Evolutionary conservation across 2,113 vertebrate species (phyloP), one percentile per base, ranked within the genome.

Genomic region (Mugil cephalus): DNA sequence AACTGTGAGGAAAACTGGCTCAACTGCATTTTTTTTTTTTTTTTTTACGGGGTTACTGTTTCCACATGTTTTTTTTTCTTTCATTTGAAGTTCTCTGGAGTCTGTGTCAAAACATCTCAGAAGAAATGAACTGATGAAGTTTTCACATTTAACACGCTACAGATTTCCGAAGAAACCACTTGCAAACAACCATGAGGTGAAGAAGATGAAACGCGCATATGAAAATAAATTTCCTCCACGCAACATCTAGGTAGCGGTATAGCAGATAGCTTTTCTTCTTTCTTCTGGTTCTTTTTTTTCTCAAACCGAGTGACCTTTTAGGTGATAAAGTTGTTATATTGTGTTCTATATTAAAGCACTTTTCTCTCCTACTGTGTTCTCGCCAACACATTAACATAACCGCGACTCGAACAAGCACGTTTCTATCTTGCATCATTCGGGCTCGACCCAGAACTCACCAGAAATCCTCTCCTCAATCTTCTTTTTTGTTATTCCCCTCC

Each of bases 1-100:
- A 90, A 77, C 71, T 14, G 4, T 77, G 71, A 84, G 10, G 50
- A 75, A 77, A 90, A 67, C 35, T n/a, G 30, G 21, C 79, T 73
- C 68, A 68, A 50, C 30, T 10, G 17, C 21, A 3, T 48, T 11
- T 34, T 40, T 63, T 21, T 36, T n/a, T 10, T 30, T 30, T 51
- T 40, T 35, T 30, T n/a, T n/a, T n/a, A n/a, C 43, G 45, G 13
- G 18, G 52, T 69, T 66, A 15, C 10, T 42, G 8, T 40, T 38
- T 65, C 17, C 18, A 50, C 8, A 6, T 38, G 19, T n/a, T n/a
- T n/a, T n/a, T 36, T 67, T 59, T 39, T 42, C n/a, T 62, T 50
- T 61, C 19, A 14, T 2, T 3, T 58, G 30, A 61, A 42, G 9
- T 7, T 4, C 64, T 24, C 42, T 18, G 24, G n/a, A 55, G 50